Evolutionary conservation across 2,888 invertebrate species (phyloP), one percentile per base, ranked within the genome.

Genomic region (Lithophane semibrunnea): DNA sequence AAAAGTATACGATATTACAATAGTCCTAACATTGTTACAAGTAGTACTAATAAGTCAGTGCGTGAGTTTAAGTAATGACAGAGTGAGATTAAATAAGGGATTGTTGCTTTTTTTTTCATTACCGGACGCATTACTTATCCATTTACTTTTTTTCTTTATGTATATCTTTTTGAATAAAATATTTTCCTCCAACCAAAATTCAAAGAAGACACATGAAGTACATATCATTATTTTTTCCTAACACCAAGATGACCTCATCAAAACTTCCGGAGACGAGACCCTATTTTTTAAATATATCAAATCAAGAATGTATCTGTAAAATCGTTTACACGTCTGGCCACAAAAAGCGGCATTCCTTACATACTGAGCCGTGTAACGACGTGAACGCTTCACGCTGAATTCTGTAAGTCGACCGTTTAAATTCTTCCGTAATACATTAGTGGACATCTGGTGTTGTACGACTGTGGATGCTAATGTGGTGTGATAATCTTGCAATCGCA

Each of bases 261-360:
- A 85, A 74, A 67, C 82, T 80, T 81, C 78, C 82, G 75, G 75
- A 71, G 49, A 58, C 61, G 69, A 80, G 79, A 68, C 82, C 67
- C 79, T 72, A 80, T 88, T 88, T 90, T 90, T 93, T 91, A 75
- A 88, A 88, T 90, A 91, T 89, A 90, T 90, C 91, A 89, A 94
- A 93, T 93, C 90, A 87, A 91, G 93, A 93, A 94, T 93, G 94
- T 90, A 88, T 89, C 90, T 86, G 87, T 91, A 90, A 92, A 92
- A 93, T 93, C 92, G 90, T 92, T 92, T 92, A 92, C 90, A 87
- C 82, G 88, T 87, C 73, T 64, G 77, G 80, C 83, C 82, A 93
- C 92, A 95, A 96, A 95, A 95, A 94, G 84, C 82, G 83, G 88
- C 94, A 95, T 95, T 95, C 95, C 95, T 86, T 89, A 92, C 94